phyloP scores from a whole-genome alignment of 1,140 invertebrate genomes.

The Sarcophaga bullata region DNA sequence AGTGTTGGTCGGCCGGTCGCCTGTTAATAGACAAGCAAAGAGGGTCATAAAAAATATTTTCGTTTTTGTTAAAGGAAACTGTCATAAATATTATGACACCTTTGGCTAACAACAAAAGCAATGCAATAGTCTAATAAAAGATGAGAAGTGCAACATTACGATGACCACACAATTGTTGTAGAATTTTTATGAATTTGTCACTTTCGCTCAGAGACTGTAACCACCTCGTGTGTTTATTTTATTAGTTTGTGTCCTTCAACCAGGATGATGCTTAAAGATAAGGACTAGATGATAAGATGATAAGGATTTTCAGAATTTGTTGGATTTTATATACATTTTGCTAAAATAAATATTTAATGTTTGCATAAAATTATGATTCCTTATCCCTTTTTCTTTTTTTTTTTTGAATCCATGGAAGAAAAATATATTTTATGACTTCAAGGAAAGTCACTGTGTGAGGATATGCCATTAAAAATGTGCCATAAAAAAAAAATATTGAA shows the following conservation, averaged over 20 bases:
- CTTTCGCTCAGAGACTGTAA: neutral
- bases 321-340: constrained; percentile 26
- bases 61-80: constrained; percentile 34
- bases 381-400: constrained; percentile 33
- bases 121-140: neutral
- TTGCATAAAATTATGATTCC: constrained; percentile 37
- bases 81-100: constrained; percentile 48
- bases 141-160: too few species aligned
- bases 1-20: neutral
- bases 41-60: neutral
- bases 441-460: neutral
- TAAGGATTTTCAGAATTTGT: neutral
- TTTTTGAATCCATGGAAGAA: neutral
- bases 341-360: constrained; percentile 32
- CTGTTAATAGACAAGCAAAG: neutral
- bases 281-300: neutral
- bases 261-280: constrained; percentile 25
- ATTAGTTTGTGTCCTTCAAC: neutral
- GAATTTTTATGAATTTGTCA: neutral
- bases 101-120: neutral
- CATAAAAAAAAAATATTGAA: constrained; percentile 27
- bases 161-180: constrained; percentile 32
- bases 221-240: neutral
- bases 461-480: constrained; percentile 1
- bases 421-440: constrained; percentile 20